phyloP scores from a whole-genome alignment of 2,888 invertebrate species.

The Strigamia maritima region DNA sequence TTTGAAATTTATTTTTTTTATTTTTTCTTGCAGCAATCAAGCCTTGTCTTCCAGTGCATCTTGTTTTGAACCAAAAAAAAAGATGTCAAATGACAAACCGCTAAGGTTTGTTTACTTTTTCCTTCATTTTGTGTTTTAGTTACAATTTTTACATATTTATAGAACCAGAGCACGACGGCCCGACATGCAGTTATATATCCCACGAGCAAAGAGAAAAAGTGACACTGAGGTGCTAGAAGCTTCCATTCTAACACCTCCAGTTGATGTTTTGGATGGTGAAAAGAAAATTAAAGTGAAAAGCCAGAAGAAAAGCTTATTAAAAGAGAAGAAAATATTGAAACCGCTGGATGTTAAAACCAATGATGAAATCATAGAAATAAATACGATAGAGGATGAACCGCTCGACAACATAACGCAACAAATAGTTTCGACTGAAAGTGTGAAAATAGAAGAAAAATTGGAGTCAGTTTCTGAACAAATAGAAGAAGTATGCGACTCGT shows the following conservation, averaged over 20 bases:
- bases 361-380: background rate
- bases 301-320: background rate
- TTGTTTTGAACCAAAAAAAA: background rate
- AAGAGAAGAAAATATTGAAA: background rate
- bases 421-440: background rate
- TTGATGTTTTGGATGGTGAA: background rate
- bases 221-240: constrained; percentile 42
- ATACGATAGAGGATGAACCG: background rate
- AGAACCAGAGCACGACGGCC: constrained; percentile 59
- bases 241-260: background rate
- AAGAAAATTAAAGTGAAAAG: background rate
- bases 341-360: background rate
- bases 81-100: background rate
- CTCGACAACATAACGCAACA: background rate
- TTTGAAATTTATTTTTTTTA: background rate
- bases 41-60: background rate
- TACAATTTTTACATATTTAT: background rate
- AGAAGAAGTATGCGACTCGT: background rate
- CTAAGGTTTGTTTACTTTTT: background rate
- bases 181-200: constrained; percentile 75
- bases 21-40: background rate
- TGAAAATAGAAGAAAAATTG: background rate
- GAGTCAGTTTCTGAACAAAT: background rate
- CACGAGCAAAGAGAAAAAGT: constrained; percentile 58
- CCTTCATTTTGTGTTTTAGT: background rate